Evolutionary conservation across 2,113 vertebrate species (phyloP).

Genomic region (Apeltes quadracus): DNA sequence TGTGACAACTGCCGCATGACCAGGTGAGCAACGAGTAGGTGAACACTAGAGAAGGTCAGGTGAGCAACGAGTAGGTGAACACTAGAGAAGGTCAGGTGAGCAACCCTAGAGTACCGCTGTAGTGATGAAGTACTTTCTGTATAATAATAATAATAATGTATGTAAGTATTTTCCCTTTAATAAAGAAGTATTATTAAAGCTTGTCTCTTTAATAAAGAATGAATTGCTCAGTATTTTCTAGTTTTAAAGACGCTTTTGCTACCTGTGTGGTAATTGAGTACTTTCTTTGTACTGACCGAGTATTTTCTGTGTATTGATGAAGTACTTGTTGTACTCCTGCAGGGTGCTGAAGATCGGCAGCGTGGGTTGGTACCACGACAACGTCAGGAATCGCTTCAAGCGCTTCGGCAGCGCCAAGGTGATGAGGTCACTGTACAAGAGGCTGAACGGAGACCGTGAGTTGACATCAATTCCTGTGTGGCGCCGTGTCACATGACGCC

Average conservation of each 20-base stretch:
- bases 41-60: no score
- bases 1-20: constrained; percentile 89
- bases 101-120: no score
- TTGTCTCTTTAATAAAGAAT: no score
- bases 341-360: constrained; percentile 91
- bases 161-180: no score
- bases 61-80: no score
- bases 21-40: constrained; percentile 83
- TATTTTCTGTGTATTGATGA: neutral
- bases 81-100: neutral
- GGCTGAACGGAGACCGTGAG: constrained; percentile 82
- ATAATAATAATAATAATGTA: no score
- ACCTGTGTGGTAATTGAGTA: neutral
- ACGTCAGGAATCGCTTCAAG: constrained; percentile 89
- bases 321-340: constrained; percentile 5
- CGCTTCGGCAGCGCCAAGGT: constrained; percentile 94
- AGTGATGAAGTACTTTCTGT: no score
- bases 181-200: no score
- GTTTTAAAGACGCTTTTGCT: no score
- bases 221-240: no score
- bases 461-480: constrained; percentile 34
- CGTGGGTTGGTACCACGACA: constrained; percentile 91
- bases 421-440: constrained; percentile 87
- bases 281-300: neutral
- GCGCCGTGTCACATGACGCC: neutral